A percentile compares a stretch with the other conserved stretches of the same genome.
Evolutionary conservation across 2,113 vertebrate species (phyloP).

Genomic region (Pagrus major): DNA sequence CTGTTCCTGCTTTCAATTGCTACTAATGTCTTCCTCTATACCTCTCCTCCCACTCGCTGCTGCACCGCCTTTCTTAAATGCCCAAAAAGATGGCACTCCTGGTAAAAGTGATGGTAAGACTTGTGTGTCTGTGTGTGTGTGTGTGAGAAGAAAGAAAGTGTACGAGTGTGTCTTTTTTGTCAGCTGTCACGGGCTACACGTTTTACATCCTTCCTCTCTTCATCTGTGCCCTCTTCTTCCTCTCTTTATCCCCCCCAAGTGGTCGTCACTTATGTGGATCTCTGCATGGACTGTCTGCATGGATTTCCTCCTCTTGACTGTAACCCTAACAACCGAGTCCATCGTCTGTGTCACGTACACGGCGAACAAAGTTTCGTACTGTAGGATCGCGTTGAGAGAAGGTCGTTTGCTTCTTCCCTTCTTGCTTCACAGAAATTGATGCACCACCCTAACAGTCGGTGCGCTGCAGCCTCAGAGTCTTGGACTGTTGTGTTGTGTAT

Average conservation of each 20-base stretch:
- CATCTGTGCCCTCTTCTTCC: slow-evolving; percentile 76
- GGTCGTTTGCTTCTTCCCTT: background rate
- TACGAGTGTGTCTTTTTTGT: slow-evolving; percentile 81
- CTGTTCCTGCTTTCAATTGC: slow-evolving; percentile 49
- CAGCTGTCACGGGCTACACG: slow-evolving; percentile 33
- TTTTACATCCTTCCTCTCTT: slow-evolving; percentile 44
- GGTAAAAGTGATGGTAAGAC: slow-evolving; percentile 98
- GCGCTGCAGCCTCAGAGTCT: background rate
- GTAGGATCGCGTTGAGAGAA: background rate
- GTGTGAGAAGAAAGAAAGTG: slow-evolving; percentile 62
- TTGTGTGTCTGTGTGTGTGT: slow-evolving; percentile 86
- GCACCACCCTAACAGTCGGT: background rate
- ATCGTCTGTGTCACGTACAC: slow-evolving; percentile 21
- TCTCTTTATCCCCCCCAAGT: slow-evolving; percentile 73
- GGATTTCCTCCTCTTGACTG: slow-evolving; percentile 66
- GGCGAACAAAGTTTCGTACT: slow-evolving; percentile 1
- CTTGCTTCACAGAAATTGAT: slow-evolving; percentile 4
- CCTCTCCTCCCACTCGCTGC: slow-evolving; percentile 88
- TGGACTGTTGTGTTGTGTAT: background rate
- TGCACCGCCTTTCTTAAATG: slow-evolving; percentile 89
- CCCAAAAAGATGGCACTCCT: slow-evolving; percentile 95
- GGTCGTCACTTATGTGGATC: slow-evolving; percentile 84
- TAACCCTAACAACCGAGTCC: slow-evolving; percentile 54
- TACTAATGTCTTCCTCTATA: slow-evolving; percentile 77
- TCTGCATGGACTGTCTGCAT: slow-evolving; percentile 92